phyloP scores from a whole-genome alignment of 2,888 invertebrate species.

The Ochropleura leucogaster region DNA sequence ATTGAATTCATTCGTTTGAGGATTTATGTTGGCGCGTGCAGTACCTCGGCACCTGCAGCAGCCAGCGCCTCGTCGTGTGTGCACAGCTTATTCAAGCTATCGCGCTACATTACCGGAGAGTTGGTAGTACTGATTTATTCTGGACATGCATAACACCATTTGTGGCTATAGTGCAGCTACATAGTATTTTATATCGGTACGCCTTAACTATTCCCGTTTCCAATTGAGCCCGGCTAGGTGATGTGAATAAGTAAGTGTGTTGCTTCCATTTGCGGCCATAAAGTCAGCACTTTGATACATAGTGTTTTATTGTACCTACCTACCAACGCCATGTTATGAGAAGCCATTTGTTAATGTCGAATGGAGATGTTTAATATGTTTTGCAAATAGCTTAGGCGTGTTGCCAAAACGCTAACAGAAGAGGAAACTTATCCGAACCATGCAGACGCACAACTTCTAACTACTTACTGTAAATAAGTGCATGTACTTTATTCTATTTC shows the following conservation, averaged over 20 bases:
- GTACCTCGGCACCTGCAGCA: constrained; percentile 1
- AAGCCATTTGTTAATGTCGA: constrained; percentile 77
- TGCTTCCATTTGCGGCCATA: constrained; percentile 63
- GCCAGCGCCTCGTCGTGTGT: constrained; percentile 10
- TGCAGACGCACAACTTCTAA: constrained; percentile 61
- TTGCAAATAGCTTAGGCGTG: constrained; percentile 75
- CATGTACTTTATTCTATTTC: constrained; percentile 54
- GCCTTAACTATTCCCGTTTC: constrained; percentile 71
- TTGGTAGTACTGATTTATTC: constrained; percentile 72
- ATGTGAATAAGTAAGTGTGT: constrained; percentile 73
- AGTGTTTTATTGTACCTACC: constrained; percentile 59
- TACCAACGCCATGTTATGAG: constrained; percentile 70
- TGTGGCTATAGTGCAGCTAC: constrained; percentile 71
- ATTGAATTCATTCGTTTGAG: constrained; percentile 75
- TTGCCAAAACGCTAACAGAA: constrained; percentile 78
- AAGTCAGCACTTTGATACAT: constrained; percentile 60
- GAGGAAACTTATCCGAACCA: constrained; percentile 71
- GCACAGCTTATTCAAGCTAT: constrained; percentile 41
- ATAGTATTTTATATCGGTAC: constrained; percentile 73
- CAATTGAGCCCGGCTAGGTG: constrained; percentile 70
- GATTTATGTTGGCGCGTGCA: constrained; percentile 62
- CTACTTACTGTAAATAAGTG: constrained; percentile 64
- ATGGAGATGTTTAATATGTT: constrained; percentile 76
- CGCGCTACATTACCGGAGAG: constrained; percentile 47
- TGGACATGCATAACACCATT: constrained; percentile 75